Evolutionary conservation across 2,797 vertebrate species (phyloP), one percentile per base, ranked within the genome.

Genomic region (Eptatretus atami): DNA sequence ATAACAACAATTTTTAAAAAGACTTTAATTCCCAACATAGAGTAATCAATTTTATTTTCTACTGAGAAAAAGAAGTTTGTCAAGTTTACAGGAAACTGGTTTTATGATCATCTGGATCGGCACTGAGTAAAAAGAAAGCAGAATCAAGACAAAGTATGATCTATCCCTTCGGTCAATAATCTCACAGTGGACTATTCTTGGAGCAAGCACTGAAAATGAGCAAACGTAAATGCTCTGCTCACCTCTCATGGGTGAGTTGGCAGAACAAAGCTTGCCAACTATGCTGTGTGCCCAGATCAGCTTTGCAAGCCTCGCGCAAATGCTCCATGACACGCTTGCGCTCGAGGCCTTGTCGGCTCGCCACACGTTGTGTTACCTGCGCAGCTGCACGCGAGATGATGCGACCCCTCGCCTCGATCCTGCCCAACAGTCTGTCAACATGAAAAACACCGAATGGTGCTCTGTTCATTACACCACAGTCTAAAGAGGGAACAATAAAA

Each of bases 291-390:
- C 87, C 93, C 61, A 96, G 75, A 71, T 90, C 85, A 3, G 80
- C 79, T 72, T 96, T 96, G 69, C 92, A 96, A 69, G 92, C 81
- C 24, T 84, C 78, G 67, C 86, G 76, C 73, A 98, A 95, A 72
- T 98, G 87, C 75, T 87, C 85, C 70, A 98, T 98, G 69, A 95
- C 84, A 72, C 86, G 90, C 73, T 98, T 98, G 66, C 88, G 79
- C 77, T 98, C 88, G 75, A 85, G 83, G 70, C 92, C 92, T 74
- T 98, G 92, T 52, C 79, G 78, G 63, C 95, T 78, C 53, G 85
- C 95, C 67, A 95, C 84, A 67, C 80, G 83, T 75, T 98, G 92
- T n/a, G 92, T 96, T 73, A 96, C 81, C 69, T 98, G 90, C 53
- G 84, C 86, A 44, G 92, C 88, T 66, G 83, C 84, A 79, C 94